Percentiles rank a stretch among this genome's conserved stretches.
Evolutionary conservation across 1,140 invertebrate species (phyloP).

Genomic region (Sipha flava): DNA sequence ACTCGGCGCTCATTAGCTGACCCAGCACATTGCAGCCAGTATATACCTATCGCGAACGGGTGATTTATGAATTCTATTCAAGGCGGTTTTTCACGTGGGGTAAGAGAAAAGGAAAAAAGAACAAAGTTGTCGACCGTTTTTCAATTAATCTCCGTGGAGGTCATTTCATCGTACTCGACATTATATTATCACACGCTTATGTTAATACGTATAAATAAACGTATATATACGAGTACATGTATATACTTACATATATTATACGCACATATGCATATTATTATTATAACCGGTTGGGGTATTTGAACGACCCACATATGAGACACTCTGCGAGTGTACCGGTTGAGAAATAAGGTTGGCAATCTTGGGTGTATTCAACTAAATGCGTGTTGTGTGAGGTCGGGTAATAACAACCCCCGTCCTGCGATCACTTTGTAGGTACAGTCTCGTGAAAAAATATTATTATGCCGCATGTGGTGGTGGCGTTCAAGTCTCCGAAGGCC

Average conservation of each 20-base stretch:
- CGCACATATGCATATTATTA: neutral
- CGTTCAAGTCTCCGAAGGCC: constrained; percentile 30
- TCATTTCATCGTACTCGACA: neutral
- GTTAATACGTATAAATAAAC: neutral
- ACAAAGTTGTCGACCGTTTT: constrained; percentile 15
- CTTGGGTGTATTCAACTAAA: constrained; percentile 16
- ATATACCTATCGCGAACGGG: neutral
- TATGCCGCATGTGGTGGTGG: neutral
- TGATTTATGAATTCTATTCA: constrained; percentile 32
- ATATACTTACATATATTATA: neutral
- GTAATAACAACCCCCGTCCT: neutral
- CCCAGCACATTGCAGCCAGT: constrained; percentile 13
- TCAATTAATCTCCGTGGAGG: constrained; percentile 8
- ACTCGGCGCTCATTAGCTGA: constrained; percentile 29
- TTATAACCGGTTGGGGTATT: neutral
- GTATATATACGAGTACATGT: neutral
- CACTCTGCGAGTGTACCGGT: neutral
- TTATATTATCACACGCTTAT: neutral
- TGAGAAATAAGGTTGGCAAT: constrained; percentile 7
- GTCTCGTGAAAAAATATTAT: neutral
- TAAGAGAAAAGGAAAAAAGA: neutral
- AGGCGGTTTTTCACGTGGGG: neutral
- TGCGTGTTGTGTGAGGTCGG: constrained; percentile 19
- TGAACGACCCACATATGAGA: neutral
- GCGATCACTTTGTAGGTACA: neutral